These are phyloP conservation scores for Acleris laterana DNA, from an alignment of 2,888 invertebrate genomes.

Conservation along the genomic window DNA sequence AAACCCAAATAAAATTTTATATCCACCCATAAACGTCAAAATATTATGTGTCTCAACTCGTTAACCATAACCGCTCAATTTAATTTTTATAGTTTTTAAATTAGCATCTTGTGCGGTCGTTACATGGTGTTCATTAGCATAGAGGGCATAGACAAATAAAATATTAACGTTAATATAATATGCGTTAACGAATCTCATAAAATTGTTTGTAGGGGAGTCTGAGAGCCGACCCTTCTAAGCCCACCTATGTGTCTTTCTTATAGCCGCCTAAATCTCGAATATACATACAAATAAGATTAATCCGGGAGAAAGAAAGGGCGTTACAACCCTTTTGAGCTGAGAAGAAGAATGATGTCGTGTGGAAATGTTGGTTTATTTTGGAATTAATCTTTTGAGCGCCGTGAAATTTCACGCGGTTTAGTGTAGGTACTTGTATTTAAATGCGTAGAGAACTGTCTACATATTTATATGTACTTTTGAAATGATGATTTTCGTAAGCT, in stretches of 20 bases:
- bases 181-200: slow-evolving; percentile 83
- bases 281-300: slow-evolving; percentile 84
- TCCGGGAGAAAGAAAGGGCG: slow-evolving; percentile 81
- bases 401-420: slow-evolving; percentile 15
- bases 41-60: slow-evolving; percentile 24
- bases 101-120: slow-evolving; percentile 28
- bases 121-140: slow-evolving; percentile 57
- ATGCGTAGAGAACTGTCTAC: neutral
- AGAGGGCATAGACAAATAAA: slow-evolving; percentile 72
- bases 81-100: slow-evolving; percentile 34
- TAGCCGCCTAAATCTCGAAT: slow-evolving; percentile 82
- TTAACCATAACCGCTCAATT: slow-evolving; percentile 25
- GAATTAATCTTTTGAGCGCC: slow-evolving; percentile 27
- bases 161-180: slow-evolving; percentile 77
- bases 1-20: slow-evolving; percentile 21
- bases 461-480: too few relatives aligned
- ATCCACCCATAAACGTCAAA: slow-evolving; percentile 25
- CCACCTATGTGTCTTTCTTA: slow-evolving; percentile 84
- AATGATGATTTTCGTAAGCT: too few relatives aligned
- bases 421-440: neutral
- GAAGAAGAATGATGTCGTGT: slow-evolving; percentile 34
- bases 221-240: slow-evolving; percentile 79
- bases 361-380: slow-evolving; percentile 36
- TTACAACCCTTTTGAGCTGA: slow-evolving; percentile 60
- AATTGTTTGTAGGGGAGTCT: slow-evolving; percentile 73